Evolutionary conservation across 2,113 vertebrate genomes (phyloP), one percentile per base, ranked within the genome.

Genomic region (Eubucco bourcierii): DNA sequence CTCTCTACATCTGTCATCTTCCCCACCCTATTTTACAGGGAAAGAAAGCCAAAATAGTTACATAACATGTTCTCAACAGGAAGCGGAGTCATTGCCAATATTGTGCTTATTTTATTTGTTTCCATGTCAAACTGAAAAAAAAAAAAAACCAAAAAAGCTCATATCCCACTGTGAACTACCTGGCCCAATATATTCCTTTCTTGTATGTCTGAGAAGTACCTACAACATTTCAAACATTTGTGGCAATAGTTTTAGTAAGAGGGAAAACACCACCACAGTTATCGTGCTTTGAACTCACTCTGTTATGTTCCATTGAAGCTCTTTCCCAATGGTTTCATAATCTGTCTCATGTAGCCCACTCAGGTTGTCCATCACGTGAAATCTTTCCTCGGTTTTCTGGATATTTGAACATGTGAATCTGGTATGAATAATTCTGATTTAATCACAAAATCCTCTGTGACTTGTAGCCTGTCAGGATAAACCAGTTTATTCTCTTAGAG

Each of bases 11-110:
- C 76, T 77, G 34, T 31, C 28, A 16, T 52, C 41, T 65, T 78
- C 65, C 81, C 37, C 61, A 78, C 64, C 59, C 46, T 28, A 6
- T 31, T 76, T 75, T 31, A 72, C 1, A 1, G 83, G 60, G 56
- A 91, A 78, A 78, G 29, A 59, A 85, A 90, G 73, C 33, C 93
- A 90, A 63, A 66, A 83, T 28, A 84, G 33, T 91, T 91, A 78
- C 65, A 72, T 56, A 95, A 94, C 20, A 12, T 20, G 27, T 65
- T 86, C 85, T 68, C 77, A 76, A 75, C 66, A 84, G 66, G 83
- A 93, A 93, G 80, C 15, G 70, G 92, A 70, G 50, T 73, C 79
- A 82, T 88, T 87, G 29, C 23, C 44, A 81, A 87, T 68, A 66
- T 23, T 33, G 15, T 76, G 21, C 87, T 95, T 88, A 46, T 47